A percentile compares a stretch with the other conserved stretches of the same genome.
Conservation (phyloP, 2,888 invertebrate species). For the Epicampocera succincta region DNA sequence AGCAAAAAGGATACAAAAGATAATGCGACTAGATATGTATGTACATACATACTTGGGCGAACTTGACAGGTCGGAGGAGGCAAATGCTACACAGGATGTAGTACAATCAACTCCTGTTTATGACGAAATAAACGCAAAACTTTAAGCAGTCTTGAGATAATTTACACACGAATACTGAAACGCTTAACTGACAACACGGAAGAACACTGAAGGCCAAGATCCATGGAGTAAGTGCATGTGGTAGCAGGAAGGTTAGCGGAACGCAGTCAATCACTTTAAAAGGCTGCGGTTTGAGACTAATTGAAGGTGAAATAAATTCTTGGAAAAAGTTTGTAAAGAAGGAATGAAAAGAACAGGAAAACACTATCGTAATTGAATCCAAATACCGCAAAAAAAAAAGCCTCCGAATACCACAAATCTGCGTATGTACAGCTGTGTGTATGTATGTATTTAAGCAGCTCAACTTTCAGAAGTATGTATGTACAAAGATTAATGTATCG, state of each 20-base stretch:
- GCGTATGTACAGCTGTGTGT: too few species aligned
- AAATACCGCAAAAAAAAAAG: conserved; percentile 1
- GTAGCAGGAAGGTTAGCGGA: conserved; percentile 36
- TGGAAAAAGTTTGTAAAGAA: conserved; percentile 47
- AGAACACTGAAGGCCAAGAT: not conserved
- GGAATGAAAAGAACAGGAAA: conserved; percentile 2
- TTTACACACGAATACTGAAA: conserved; percentile 21
- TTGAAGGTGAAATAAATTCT: conserved; percentile 65
- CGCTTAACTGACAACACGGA: conserved; percentile 38
- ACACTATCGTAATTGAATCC: not conserved
- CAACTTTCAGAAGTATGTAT: conserved; percentile 2
- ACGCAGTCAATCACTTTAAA: conserved; percentile 66
- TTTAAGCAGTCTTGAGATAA: conserved; percentile 1
- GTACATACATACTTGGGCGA: conserved; percentile 29
- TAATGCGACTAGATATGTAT: too few species aligned
- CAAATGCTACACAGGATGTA: conserved; percentile 32
- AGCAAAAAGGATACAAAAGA: conserved; percentile 32
- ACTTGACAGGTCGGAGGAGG: conserved; percentile 20
- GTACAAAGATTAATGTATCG: conserved; percentile 75
- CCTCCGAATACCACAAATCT: too few species aligned
- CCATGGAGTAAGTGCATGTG: not conserved
- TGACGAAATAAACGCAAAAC: conserved; percentile 12
- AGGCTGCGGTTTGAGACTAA: conserved; percentile 64
- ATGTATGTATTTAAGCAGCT: not conserved
- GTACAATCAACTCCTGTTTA: conserved; percentile 26